These are phyloP conservation scores for Oenanthe melanoleuca DNA, from an alignment of 2,113 vertebrate species.

Conservation along the genomic window DNA sequence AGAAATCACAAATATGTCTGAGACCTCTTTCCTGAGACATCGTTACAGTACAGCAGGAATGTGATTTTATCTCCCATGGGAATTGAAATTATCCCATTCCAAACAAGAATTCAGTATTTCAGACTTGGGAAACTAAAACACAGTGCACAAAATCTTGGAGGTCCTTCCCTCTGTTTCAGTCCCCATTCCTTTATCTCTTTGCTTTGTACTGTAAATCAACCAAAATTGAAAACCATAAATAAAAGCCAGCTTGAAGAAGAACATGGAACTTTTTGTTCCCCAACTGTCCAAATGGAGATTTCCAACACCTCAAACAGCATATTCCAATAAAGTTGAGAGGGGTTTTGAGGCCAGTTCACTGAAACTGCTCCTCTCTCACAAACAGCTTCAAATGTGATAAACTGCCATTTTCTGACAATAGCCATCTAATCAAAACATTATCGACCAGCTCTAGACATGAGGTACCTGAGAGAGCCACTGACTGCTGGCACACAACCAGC, in stretches of 20 bases:
- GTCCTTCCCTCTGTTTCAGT: not conserved
- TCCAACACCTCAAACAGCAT: not conserved
- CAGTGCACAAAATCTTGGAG: not conserved
- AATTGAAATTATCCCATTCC: not conserved
- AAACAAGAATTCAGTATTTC: not conserved
- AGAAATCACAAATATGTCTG: not conserved
- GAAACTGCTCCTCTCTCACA: not conserved
- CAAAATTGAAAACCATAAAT: constrained; percentile 12
- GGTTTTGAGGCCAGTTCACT: not conserved
- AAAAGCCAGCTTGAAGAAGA: not conserved
- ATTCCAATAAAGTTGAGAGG: not conserved
- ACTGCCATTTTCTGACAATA: not conserved
- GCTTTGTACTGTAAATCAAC: not conserved
- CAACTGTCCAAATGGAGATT: not conserved
- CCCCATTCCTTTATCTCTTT: not conserved
- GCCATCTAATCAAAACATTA: not conserved
- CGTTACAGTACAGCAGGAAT: not conserved
- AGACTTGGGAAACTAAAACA: not conserved
- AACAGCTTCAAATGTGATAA: not conserved
- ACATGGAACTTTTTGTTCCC: not conserved
- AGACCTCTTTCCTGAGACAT: not conserved
- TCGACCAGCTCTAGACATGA: not conserved
- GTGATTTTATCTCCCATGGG: not conserved
- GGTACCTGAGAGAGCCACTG: not conserved
- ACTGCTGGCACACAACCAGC: not conserved